Evolutionary conservation across 2,113 vertebrate species (phyloP).

Genomic region (Scytalopus superciliaris): DNA sequence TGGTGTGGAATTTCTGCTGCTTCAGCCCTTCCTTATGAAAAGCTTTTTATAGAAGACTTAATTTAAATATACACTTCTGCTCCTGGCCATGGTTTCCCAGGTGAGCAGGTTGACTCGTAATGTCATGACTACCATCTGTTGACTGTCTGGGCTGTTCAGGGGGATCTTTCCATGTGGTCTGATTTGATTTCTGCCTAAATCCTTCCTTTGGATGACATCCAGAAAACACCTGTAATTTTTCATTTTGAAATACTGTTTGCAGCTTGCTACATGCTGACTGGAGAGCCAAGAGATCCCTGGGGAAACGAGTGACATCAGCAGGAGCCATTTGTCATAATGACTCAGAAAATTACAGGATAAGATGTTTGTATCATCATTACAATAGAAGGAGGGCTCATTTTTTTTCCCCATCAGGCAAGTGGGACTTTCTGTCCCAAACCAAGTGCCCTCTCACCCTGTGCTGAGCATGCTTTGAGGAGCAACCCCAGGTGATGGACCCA

Average conservation of each 20-base stretch:
- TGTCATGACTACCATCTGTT: neutral
- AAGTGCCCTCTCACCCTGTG: fast-evolving
- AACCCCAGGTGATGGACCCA: fast-evolving
- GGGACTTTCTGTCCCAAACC: neutral
- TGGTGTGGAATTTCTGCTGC: neutral
- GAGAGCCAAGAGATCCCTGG: neutral
- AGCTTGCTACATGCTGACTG: neutral
- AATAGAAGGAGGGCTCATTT: neutral
- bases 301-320: slow-evolving; percentile 23
- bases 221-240: slow-evolving; percentile 42
- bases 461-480: neutral
- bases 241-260: slow-evolving; percentile 38
- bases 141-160: neutral
- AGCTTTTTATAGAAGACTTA: neutral
- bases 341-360: neutral
- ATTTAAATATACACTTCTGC: neutral
- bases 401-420: neutral
- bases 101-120: neutral
- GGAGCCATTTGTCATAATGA: slow-evolving; percentile 23
- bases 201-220: neutral
- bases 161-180: neutral
- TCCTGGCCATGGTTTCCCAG: neutral
- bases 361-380: neutral
- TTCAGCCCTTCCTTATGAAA: neutral
- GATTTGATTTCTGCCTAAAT: slow-evolving; percentile 38